These are phyloP conservation scores for Alviniconcha marisindica DNA, from an alignment of 1,140 invertebrate species.

Conservation along the genomic window DNA sequence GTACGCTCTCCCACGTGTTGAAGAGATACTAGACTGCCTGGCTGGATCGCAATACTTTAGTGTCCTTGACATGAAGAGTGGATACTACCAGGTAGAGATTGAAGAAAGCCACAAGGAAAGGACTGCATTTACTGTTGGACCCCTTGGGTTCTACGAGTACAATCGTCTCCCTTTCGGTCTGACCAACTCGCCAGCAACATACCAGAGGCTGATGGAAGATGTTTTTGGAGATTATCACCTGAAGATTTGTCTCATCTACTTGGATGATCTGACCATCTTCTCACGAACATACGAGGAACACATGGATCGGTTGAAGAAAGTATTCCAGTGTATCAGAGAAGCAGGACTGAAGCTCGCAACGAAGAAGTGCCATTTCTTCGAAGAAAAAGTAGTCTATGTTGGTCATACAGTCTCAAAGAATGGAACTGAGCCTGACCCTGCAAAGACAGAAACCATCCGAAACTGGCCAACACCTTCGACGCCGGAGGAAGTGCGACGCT, in stretches of 20 bases:
- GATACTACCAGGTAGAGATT: slow-evolving; percentile 17
- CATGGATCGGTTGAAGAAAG: slow-evolving; percentile 30
- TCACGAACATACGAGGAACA: slow-evolving; percentile 20
- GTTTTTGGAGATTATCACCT: not conserved
- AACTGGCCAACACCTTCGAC: slow-evolving; percentile 63
- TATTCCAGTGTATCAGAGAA: slow-evolving; percentile 40
- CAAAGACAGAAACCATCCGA: slow-evolving; percentile 60
- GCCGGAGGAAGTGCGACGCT: slow-evolving; percentile 64
- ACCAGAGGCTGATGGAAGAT: slow-evolving; percentile 30
- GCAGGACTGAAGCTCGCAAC: slow-evolving; percentile 46
- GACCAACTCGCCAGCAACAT: slow-evolving; percentile 35
- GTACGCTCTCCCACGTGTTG: slow-evolving; percentile 4
- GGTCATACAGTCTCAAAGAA: slow-evolving; percentile 55
- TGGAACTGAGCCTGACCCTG: slow-evolving; percentile 55
- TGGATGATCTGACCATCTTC: slow-evolving; percentile 22
- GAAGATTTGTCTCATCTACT: slow-evolving; percentile 15
- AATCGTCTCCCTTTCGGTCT: slow-evolving; percentile 7
- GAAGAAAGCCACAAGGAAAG: slow-evolving; percentile 12
- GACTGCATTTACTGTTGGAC: slow-evolving; percentile 28
- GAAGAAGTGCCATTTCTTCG: slow-evolving; percentile 70
- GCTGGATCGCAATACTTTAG: not conserved
- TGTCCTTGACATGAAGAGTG: slow-evolving; percentile 5
- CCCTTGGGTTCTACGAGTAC: slow-evolving; percentile 32
- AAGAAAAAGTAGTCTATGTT: slow-evolving; percentile 54
- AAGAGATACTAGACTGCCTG: slow-evolving; percentile 6